Conservation (phyloP, 2,888 invertebrate species). For the Agonum fuliginosum region DNA sequence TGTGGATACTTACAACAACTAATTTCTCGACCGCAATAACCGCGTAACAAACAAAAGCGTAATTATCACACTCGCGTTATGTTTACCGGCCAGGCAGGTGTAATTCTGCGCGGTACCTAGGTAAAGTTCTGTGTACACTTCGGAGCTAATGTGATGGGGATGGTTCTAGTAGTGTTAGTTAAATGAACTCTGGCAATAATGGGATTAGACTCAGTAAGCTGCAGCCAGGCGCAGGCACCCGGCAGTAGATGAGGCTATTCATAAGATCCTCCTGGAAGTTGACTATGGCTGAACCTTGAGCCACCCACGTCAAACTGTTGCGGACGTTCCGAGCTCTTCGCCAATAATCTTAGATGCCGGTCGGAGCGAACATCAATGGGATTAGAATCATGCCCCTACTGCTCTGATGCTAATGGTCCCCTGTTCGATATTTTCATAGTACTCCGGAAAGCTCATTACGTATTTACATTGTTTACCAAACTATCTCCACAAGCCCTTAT, state of each 20-base stretch:
- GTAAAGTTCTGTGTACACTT: slow-evolving; percentile 47
- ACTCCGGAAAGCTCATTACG: slow-evolving; percentile 9
- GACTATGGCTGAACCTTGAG: slow-evolving; percentile 3
- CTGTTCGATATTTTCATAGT: slow-evolving; percentile 39
- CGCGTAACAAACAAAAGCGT: slow-evolving; percentile 43
- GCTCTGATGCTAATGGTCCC: slow-evolving; percentile 27
- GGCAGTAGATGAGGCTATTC: slow-evolving; percentile 57
- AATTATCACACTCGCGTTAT: slow-evolving; percentile 36
- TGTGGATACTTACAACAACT: slow-evolving; percentile 30
- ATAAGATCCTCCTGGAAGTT: slow-evolving; percentile 48
- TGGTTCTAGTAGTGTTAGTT: slow-evolving; percentile 54
- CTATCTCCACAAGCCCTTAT: not conserved
- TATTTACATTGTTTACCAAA: slow-evolving; percentile 14
- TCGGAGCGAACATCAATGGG: slow-evolving; percentile 30
- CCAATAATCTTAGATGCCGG: slow-evolving; percentile 46
- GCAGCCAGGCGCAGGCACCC: slow-evolving; percentile 54
- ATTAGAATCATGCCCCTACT: slow-evolving; percentile 24
- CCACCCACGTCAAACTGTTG: slow-evolving; percentile 44
- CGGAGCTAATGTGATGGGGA: slow-evolving; percentile 33
- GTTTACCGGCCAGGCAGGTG: slow-evolving; percentile 44
- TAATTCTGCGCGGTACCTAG: too few species aligned
- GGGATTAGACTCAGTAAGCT: slow-evolving; percentile 64
- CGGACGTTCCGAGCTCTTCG: slow-evolving; percentile 31
- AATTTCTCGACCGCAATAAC: slow-evolving; percentile 26
- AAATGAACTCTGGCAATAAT: slow-evolving; percentile 65